Base-by-base conservation (phyloP, 2,113 vertebrate genomes). In the Nannospalax galili region DNA sequence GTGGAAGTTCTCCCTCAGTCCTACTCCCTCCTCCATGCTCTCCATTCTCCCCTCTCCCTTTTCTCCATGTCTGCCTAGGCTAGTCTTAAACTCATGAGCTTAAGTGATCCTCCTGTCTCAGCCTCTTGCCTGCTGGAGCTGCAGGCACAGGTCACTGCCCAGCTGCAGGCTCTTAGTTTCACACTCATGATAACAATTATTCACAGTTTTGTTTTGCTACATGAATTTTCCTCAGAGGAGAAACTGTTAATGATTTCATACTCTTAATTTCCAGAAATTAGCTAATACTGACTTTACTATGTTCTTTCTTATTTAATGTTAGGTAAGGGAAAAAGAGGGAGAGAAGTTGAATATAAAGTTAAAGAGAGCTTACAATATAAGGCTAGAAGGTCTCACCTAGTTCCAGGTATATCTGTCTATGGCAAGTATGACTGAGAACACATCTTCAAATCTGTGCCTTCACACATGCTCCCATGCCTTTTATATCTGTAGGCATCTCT, bases 351-450 rank as follows among this genome's bases (percentile, higher is more conserved):
- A 93, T 91, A 62, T 89, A 14, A 92, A 65, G 5, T 70, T 12
- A 67, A 37, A 40, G 30, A 89, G 37, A 60, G 28, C 16, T 95
- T 69, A 64, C 93, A 95, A 73, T 78, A 64, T 10, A 72, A 94
- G 40, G 56, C 32, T 7, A 48, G 17, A 2, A 52, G 19, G 19
- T 79, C 67, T 88, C 60, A 56, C 94, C 58, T 64, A 40, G 67
- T 94, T 93, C 62, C 42, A 78, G 22, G 0, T 3, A 26, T 52
- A 30, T 2, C 15, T 11, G 30, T 77, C 80, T 64, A 40, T 84
- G 77, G 62, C 67, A 92, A 84, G 15, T 40, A 37, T 3, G 42
- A n/a, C 80, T 86, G 75, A 37, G 12, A 5, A 35, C 30, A 79
- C 40, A 24, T 75, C 40, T 73, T 96, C 48, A 64, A 72, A 40